phyloP scores from a whole-genome alignment of 2,888 invertebrate genomes.

The Rhogogaster chlorosoma region DNA sequence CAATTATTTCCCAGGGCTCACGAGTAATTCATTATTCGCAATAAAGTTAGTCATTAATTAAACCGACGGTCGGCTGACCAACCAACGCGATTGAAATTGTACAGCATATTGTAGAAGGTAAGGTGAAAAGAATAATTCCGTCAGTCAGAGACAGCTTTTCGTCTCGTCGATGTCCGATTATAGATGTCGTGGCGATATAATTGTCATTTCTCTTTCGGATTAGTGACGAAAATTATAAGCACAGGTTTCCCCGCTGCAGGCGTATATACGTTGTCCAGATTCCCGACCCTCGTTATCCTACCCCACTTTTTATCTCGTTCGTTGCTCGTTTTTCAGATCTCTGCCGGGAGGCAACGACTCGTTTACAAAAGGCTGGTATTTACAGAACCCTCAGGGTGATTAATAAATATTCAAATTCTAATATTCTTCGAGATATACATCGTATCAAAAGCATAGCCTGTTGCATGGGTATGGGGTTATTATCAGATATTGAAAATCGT shows the following conservation, averaged over 20 bases:
- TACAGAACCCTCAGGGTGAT: neutral
- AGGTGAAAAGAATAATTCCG: neutral
- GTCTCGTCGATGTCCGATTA: neutral
- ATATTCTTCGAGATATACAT: neutral
- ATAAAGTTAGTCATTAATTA: conserved; percentile 28
- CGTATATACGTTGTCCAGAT: conserved; percentile 25
- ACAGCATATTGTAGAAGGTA: neutral
- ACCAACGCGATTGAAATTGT: neutral
- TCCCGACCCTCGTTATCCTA: conserved; percentile 27
- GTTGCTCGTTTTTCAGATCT: neutral
- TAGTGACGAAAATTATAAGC: neutral
- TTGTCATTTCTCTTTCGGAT: conserved; percentile 4
- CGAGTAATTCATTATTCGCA: conserved; percentile 24
- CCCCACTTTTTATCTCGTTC: conserved; percentile 22
- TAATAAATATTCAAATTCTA: conserved; percentile 5
- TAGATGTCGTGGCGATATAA: neutral
- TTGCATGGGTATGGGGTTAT: conserved; percentile 15
- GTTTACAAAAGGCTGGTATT: neutral
- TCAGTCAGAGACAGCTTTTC: neutral
- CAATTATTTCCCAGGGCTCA: neutral
- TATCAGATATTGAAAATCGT: conserved; percentile 45
- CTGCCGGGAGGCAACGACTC: neutral
- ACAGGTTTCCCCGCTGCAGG: conserved; percentile 18
- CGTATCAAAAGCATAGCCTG: conserved; percentile 16
- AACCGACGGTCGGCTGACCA: neutral